Percentiles rank a stretch among this genome's conserved stretches.
These are phyloP conservation scores for Zapus hudsonius DNA, from an alignment of 2,113 vertebrate species.

Conservation along the genomic window DNA sequence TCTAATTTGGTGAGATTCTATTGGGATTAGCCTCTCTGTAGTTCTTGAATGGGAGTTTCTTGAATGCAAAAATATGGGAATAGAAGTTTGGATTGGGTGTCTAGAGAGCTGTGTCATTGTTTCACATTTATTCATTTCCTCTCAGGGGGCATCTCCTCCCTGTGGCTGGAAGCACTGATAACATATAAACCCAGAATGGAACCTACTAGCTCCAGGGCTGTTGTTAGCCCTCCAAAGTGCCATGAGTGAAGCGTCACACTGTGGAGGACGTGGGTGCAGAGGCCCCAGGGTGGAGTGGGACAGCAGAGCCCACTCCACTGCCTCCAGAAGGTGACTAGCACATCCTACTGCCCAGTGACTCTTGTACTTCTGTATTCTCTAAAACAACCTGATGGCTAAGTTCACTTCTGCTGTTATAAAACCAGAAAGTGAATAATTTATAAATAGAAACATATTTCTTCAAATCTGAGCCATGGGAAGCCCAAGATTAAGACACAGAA, in stretches of 20 bases:
- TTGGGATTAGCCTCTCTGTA: too few relatives aligned
- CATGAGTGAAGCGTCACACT: neutral
- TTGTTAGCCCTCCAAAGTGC: neutral
- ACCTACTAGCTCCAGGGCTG: neutral
- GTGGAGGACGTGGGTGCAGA: rapidly evolving
- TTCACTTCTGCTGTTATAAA: neutral
- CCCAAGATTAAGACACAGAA: neutral
- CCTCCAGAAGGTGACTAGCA: neutral
- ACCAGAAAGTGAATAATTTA: neutral
- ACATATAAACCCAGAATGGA: too few relatives aligned
- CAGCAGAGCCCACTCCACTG: too few relatives aligned
- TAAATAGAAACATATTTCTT: neutral
- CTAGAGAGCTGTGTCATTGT: neutral
- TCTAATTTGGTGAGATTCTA: too few relatives aligned
- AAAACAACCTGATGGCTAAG: neutral
- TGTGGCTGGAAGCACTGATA: neutral
- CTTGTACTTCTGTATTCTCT: neutral
- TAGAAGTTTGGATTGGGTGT: neutral
- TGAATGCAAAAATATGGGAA: neutral
- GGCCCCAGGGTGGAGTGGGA: too few relatives aligned
- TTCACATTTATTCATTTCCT: neutral
- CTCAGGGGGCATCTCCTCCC: neutral
- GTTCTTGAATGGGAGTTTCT: neutral
- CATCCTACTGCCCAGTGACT: neutral
- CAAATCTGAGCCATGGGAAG: neutral